Percentiles rank a stretch among this genome's conserved stretches.
Evolutionary conservation across 2,113 vertebrate genomes (phyloP).

Genomic region (Tenebrosternarchus preto): DNA sequence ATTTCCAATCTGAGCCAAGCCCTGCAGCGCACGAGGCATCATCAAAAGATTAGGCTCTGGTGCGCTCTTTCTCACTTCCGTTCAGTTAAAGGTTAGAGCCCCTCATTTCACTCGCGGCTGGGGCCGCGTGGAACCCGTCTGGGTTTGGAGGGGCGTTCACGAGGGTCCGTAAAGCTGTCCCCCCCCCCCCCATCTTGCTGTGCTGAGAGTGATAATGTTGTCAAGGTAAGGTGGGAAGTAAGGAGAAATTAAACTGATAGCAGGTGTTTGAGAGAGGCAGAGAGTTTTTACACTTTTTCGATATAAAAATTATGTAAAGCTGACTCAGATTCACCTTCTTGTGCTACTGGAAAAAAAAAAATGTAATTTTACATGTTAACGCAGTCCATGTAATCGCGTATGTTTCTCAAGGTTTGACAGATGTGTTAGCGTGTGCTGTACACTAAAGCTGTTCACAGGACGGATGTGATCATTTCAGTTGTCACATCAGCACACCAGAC

Average conservation of each 20-base stretch:
- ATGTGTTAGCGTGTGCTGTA: no score
- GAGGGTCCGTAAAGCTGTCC: not conserved
- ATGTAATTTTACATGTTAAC: no score
- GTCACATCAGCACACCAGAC: no score
- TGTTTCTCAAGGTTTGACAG: no score
- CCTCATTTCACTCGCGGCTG: slow-evolving; percentile 24
- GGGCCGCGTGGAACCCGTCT: not conserved
- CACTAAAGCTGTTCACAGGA: not conserved
- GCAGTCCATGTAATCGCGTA: no score
- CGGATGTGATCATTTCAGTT: not conserved
- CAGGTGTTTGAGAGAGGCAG: no score
- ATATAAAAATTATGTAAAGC: no score
- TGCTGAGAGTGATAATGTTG: not conserved
- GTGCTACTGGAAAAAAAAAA: no score
- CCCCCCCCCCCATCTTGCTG: not conserved
- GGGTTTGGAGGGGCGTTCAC: not conserved
- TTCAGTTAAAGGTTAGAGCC: slow-evolving; percentile 22
- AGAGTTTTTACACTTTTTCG: no score
- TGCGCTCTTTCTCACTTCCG: slow-evolving; percentile 21
- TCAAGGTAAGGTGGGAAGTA: not conserved
- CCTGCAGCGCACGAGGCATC: slow-evolving; percentile 39
- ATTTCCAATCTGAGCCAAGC: slow-evolving; percentile 39
- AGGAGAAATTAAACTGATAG: no score
- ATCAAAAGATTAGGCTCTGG: slow-evolving; percentile 35
- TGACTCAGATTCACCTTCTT: no score